A percentile compares a stretch with the other conserved stretches of the same genome.
Conservation (phyloP, 2,888 invertebrate species). For the Hydropsyche betteni region DNA sequence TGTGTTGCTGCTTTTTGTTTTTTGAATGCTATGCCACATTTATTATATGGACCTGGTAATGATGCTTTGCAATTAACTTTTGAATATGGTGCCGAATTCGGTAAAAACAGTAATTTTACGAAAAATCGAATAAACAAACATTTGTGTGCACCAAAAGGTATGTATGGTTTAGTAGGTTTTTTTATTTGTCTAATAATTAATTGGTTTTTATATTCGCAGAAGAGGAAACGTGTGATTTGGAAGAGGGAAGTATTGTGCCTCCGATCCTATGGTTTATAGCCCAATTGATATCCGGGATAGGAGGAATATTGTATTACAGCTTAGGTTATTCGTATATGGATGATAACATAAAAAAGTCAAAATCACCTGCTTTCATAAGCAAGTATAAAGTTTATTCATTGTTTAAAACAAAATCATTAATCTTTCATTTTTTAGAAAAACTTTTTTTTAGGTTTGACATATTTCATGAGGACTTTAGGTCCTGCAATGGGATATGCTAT, state of each 20-base stretch:
- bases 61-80: conserved; percentile 71
- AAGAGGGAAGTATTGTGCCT: conserved; percentile 69
- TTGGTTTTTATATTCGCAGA: conserved; percentile 40
- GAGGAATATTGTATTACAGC: conserved; percentile 74
- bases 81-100: conserved; percentile 63
- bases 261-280: conserved; percentile 72
- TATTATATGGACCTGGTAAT: conserved; percentile 74
- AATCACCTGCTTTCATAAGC: conserved; percentile 76
- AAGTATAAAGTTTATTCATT: conserved; percentile 55
- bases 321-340: conserved; percentile 79
- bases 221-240: conserved; percentile 60
- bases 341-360: conserved; percentile 78
- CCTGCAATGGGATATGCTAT: conserved; percentile 74
- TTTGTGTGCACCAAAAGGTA: conserved; percentile 62
- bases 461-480: conserved; percentile 74
- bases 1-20: conserved; percentile 73
- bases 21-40: conserved; percentile 73
- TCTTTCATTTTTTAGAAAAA: background rate
- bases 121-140: conserved; percentile 64
- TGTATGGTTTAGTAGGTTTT: conserved; percentile 50
- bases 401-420: background rate
- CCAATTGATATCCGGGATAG: conserved; percentile 76
- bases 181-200: background rate
- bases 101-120: conserved; percentile 59
- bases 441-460: conserved; percentile 67